These are phyloP conservation scores for Netelia virgata DNA, from an alignment of 2,888 invertebrate genomes.

Conservation along the genomic window DNA sequence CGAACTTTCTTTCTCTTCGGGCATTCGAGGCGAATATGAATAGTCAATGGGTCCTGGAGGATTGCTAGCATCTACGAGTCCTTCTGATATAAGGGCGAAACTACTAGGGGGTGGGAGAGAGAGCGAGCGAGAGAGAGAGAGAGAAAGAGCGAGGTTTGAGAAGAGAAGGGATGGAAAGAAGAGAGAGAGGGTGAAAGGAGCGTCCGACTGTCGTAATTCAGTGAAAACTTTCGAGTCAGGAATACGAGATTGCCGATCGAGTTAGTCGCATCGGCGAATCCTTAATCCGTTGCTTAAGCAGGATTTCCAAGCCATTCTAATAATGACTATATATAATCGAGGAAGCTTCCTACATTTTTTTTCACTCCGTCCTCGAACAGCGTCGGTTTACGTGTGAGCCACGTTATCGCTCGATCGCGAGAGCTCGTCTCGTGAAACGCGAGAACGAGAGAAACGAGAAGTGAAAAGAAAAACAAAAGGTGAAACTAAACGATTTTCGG, in stretches of 20 bases:
- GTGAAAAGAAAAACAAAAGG: neutral
- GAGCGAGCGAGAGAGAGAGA: neutral
- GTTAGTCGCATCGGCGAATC: constrained; percentile 61
- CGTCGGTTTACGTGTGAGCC: neutral
- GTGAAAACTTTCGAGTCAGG: constrained; percentile 60
- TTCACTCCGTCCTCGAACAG: neutral
- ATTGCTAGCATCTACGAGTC: constrained; percentile 45
- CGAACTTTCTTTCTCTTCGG: constrained; percentile 46
- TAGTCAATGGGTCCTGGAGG: constrained; percentile 66
- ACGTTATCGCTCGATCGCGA: neutral
- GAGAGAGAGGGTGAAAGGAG: constrained; percentile 6
- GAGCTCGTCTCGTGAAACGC: too few relatives aligned
- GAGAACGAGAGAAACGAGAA: neutral
- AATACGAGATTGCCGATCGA: constrained; percentile 68
- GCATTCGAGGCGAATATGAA: constrained; percentile 70
- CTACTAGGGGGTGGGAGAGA: neutral
- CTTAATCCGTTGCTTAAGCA: constrained; percentile 65
- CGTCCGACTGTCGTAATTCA: constrained; percentile 60
- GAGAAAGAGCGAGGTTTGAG: too few relatives aligned
- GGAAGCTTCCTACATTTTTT: constrained; percentile 12
- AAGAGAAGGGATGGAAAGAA: constrained; percentile 27
- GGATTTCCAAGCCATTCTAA: constrained; percentile 46
- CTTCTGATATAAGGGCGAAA: constrained; percentile 14
- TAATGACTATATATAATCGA: neutral
- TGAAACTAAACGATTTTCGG: neutral